A percentile compares a stretch with the other conserved stretches of the same genome.
These are phyloP conservation scores for Sternarchorhynchus goeldii DNA, from an alignment of 2,797 vertebrate species.

Conservation along the genomic window DNA sequence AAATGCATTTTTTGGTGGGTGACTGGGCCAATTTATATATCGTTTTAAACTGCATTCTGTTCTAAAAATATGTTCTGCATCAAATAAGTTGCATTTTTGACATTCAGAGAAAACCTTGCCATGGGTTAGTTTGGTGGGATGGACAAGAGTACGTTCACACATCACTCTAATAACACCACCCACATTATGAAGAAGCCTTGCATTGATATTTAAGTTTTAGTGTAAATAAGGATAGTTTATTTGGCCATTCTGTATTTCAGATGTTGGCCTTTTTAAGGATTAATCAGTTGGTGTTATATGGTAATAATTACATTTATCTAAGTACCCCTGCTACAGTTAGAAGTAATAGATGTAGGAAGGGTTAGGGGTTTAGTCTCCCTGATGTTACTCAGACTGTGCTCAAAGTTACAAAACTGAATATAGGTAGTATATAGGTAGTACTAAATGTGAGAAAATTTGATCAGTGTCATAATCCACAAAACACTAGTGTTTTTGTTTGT, in stretches of 20 bases:
- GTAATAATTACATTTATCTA: background rate
- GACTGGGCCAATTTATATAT: slow-evolving; percentile 78
- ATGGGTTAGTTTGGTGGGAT: slow-evolving; percentile 14
- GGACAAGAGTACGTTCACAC: background rate
- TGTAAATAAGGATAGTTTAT: background rate
- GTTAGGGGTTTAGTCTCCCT: too few relatives aligned
- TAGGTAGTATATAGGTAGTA: too few relatives aligned
- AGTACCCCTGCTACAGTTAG: background rate
- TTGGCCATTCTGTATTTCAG: background rate
- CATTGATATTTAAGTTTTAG: background rate
- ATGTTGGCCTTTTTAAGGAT: background rate
- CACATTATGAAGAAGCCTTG: background rate
- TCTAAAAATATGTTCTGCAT: slow-evolving; percentile 78
- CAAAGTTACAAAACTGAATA: too few relatives aligned
- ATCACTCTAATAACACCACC: slow-evolving; percentile 3
- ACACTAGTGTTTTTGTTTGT: too few relatives aligned
- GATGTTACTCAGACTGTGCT: too few relatives aligned
- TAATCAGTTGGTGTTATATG: background rate
- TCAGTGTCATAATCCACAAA: too few relatives aligned
- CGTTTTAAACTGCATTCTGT: slow-evolving; percentile 71
- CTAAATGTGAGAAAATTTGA: too few relatives aligned
- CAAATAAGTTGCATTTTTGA: slow-evolving; percentile 81
- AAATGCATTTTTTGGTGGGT: slow-evolving; percentile 79
- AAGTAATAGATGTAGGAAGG: background rate
- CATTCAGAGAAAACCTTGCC: slow-evolving; percentile 60